These are phyloP conservation scores for Drosophila elegans DNA, from an alignment of 1,140 invertebrate species.

Conservation along the genomic window DNA sequence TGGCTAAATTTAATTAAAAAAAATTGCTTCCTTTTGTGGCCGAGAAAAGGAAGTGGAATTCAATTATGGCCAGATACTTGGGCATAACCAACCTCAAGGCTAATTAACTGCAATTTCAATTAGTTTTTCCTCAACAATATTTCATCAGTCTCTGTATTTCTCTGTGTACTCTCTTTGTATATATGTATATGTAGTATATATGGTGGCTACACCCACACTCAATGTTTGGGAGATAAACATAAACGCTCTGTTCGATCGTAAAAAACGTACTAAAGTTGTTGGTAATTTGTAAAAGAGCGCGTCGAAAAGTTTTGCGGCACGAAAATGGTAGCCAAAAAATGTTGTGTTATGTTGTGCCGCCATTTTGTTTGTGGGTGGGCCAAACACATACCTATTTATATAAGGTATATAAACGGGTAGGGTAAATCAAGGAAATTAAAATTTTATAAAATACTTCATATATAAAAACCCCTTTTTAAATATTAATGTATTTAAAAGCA, in stretches of 20 bases:
- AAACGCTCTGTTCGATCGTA: conserved; percentile 68
- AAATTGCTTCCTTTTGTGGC: conserved; percentile 16
- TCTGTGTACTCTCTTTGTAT: background rate
- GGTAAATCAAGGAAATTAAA: background rate
- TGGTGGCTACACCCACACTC: conserved; percentile 17
- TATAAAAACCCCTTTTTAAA: no score
- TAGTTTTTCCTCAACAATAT: conserved; percentile 45
- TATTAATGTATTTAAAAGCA: no score
- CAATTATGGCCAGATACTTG: conserved; percentile 46
- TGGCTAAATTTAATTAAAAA: conserved; percentile 71
- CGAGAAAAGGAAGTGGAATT: conserved; percentile 55
- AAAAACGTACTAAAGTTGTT: conserved; percentile 81
- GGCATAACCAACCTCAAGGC: conserved; percentile 49
- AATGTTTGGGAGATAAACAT: conserved; percentile 24
- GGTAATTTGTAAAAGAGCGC: conserved; percentile 85
- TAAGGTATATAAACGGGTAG: conserved; percentile 15
- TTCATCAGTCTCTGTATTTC: conserved; percentile 15
- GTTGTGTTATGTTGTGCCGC: conserved; percentile 78
- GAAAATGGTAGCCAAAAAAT: conserved; percentile 59
- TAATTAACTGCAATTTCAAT: conserved; percentile 55
- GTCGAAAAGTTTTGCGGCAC: conserved; percentile 81
- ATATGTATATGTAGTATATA: background rate
- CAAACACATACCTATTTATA: conserved; percentile 10
- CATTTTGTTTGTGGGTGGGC: conserved; percentile 71
- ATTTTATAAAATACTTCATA: no score